phyloP scores from a whole-genome alignment of 2,797 vertebrate genomes.

The Parambassis ranga region DNA sequence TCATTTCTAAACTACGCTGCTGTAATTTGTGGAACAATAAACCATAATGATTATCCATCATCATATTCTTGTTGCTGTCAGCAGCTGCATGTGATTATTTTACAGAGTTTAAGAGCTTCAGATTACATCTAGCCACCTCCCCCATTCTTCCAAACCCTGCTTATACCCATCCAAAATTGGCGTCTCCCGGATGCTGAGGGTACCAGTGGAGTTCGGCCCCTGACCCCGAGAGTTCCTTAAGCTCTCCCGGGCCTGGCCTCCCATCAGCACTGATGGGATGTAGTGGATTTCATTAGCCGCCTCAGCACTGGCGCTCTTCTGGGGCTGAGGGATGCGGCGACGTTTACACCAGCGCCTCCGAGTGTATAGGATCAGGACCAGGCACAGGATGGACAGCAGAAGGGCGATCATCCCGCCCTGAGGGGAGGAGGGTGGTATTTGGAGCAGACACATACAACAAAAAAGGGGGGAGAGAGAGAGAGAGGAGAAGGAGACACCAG shows the following conservation, averaged over 20 bases:
- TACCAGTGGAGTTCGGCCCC: constrained; percentile 94
- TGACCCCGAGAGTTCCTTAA: constrained; percentile 94
- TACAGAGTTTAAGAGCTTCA: not conserved
- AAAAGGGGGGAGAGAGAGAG: not conserved
- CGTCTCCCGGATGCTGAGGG: constrained; percentile 96
- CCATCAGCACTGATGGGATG: constrained; percentile 97
- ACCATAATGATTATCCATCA: not conserved
- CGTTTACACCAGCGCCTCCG: constrained; percentile 97
- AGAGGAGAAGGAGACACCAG: constrained; percentile 44
- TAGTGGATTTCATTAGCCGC: constrained; percentile 99
- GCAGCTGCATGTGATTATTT: not conserved
- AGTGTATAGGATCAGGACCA: constrained; percentile 97
- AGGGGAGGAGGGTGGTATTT: constrained; percentile 43
- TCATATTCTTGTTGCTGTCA: not conserved
- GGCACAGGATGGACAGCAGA: constrained; percentile 93
- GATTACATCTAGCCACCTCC: not conserved
- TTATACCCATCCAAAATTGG: constrained; percentile 94
- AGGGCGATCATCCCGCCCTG: constrained; percentile 99
- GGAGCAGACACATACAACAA: constrained; percentile 22
- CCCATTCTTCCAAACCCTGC: not conserved
- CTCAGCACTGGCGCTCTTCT: constrained; percentile 97
- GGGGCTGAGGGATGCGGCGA: constrained; percentile 94
- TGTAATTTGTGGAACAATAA: not conserved
- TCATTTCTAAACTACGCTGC: not conserved
- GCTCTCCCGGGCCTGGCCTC: constrained; percentile 95